Conservation (phyloP, 2,113 vertebrate genomes). For the Corythoichthys intestinalis region DNA sequence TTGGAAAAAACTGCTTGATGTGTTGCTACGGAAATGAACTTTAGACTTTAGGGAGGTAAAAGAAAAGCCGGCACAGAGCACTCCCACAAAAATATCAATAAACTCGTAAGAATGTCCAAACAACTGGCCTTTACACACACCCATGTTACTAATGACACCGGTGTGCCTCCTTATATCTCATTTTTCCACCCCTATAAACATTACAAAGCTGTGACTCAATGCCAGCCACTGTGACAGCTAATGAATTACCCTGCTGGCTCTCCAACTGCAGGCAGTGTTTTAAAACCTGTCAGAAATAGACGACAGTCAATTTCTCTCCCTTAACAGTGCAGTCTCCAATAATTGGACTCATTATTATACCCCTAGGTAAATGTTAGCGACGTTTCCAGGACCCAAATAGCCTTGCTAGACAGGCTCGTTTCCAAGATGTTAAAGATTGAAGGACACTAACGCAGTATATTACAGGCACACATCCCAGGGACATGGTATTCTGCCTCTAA, state of each 20-base stretch:
- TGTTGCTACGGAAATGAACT: constrained; percentile 43
- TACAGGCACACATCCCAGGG: neutral
- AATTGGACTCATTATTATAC: neutral
- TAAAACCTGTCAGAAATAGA: constrained; percentile 2
- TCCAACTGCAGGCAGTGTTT: neutral
- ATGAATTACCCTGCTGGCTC: constrained; percentile 12
- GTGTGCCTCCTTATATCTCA: constrained; percentile 28
- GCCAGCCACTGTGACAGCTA: constrained; percentile 22
- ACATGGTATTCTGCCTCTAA: neutral
- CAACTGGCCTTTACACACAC: constrained; percentile 8
- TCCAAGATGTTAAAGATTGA: neutral
- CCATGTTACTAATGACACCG: constrained; percentile 34
- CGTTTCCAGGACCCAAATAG: neutral
- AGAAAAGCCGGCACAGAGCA: constrained; percentile 40
- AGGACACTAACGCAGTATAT: neutral
- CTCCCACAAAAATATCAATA: constrained; percentile 10
- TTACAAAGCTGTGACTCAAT: constrained; percentile 51
- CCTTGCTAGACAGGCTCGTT: neutral
- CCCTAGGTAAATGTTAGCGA: neutral
- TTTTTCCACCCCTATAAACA: constrained; percentile 48
- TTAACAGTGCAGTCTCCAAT: neutral
- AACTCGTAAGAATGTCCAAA: constrained; percentile 12
- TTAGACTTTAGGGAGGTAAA: constrained; percentile 53
- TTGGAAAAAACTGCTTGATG: constrained; percentile 7
- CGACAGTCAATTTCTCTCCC: neutral